These are phyloP conservation scores for Dynastes tityus DNA, from an alignment of 2,888 invertebrate species.

Conservation along the genomic window DNA sequence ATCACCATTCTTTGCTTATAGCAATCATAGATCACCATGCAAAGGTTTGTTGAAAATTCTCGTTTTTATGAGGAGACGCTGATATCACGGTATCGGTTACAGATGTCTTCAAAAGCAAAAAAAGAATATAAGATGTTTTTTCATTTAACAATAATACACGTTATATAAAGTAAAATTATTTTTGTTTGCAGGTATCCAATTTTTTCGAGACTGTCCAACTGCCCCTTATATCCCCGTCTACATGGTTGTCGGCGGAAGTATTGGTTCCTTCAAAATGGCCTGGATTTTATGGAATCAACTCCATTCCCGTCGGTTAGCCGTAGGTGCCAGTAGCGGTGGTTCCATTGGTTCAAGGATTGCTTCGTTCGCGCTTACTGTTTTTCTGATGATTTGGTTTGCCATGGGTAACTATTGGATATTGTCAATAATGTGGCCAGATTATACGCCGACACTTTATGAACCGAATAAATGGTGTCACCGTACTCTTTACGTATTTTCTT, in stretches of 20 bases:
- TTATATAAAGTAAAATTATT: neutral
- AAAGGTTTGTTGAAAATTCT: no score
- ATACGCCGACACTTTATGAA: constrained; percentile 80
- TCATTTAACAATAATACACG: no score
- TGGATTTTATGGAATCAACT: constrained; percentile 80
- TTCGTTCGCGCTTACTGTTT: constrained; percentile 78
- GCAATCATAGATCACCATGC: no score
- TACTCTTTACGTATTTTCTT: constrained; percentile 83
- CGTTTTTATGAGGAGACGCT: no score
- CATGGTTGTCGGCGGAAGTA: constrained; percentile 87
- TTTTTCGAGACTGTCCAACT: constrained; percentile 84
- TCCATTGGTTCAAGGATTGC: constrained; percentile 77
- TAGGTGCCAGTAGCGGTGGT: constrained; percentile 69
- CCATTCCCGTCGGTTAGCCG: constrained; percentile 72
- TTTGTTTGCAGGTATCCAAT: constrained; percentile 80
- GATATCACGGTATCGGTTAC: no score
- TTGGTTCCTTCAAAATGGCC: constrained; percentile 81
- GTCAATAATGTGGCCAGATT: constrained; percentile 84
- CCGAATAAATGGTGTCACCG: constrained; percentile 87
- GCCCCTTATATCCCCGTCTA: constrained; percentile 86
- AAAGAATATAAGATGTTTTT: no score
- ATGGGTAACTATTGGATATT: constrained; percentile 80
- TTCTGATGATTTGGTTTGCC: constrained; percentile 83
- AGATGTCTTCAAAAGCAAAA: neutral
- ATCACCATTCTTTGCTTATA: no score